Evolutionary conservation across 1,140 invertebrate species (phyloP), one percentile per base, ranked within the genome.

Genomic region (Elymnias hypermnestra): DNA sequence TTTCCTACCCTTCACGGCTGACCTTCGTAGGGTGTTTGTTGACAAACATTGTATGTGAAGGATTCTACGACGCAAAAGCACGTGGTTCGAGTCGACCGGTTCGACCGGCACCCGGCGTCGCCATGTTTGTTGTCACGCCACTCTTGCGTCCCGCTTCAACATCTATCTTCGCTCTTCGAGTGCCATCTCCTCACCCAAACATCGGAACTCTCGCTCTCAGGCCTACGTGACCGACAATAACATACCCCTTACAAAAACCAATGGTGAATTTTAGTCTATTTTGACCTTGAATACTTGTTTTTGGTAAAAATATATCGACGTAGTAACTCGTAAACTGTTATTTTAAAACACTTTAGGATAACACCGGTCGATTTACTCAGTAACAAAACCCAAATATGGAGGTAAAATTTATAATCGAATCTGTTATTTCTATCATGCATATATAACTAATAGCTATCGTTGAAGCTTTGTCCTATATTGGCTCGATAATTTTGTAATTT

Each of bases 111-210:
- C 69, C 78, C 78, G 81, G 76, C 74, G 66, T 59, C 70, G 81
- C 81, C 81, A 85, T 85, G 29, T 85, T 84, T 83, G 74, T 82
- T 85, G 76, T 84, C 81, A 84, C 78, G 74, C 78, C 74, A 84
- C 59, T 51, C 39, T 38, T 40, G 58, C 29, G 13, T 83, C 76
- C 45, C 58, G 31, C 56, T 82, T 64, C 50, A 38, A 28, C 57
- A 52, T 40, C 28, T 18, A 22, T 26, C 43, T 53, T 18, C 15
- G 17, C 56, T 59, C 53, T 48, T 65, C 51, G 38, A 46, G 54
- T 44, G 23, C 35, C 21, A 46, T 23, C 52, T 50, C 55, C 57
- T 71, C 57, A 41, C 9, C 62, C 55, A 29, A 48, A 46, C 50
- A 51, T 58, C 45, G 22, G 35, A 40, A 39, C 22, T 74, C 67